These are phyloP conservation scores for Labeo rohita DNA, from an alignment of 2,113 vertebrate species.

Conservation along the genomic window DNA sequence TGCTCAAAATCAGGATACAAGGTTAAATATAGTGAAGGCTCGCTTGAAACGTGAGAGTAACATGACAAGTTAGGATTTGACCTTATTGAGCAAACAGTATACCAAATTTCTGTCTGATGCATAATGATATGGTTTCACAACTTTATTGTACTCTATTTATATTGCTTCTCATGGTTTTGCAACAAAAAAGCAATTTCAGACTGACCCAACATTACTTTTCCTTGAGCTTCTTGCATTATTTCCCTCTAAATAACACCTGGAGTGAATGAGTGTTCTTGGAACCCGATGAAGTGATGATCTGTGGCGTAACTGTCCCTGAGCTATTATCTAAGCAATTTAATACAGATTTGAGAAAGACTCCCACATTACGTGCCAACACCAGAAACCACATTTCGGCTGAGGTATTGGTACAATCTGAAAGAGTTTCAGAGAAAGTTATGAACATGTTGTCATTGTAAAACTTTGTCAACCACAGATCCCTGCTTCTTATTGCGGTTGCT, in stretches of 20 bases:
- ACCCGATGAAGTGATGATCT: constrained; percentile 3
- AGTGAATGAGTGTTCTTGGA: not conserved
- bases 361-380: not conserved
- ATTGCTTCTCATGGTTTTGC: not conserved
- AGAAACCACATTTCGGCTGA: constrained; percentile 10
- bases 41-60: not conserved
- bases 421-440: not conserved
- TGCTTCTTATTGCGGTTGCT: constrained; percentile 22
- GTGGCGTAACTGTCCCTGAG: constrained; percentile 1
- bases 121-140: not conserved
- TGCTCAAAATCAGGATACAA: constrained; percentile 30
- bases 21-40: constrained; percentile 26
- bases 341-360: constrained; percentile 24
- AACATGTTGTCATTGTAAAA: not conserved
- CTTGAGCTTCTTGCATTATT: not conserved
- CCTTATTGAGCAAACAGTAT: not conserved
- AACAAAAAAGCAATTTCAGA: not conserved
- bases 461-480: not conserved
- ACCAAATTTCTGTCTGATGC: not conserved
- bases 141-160: not conserved
- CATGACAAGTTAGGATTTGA: constrained; percentile 13
- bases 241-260: constrained; percentile 21
- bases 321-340: constrained; percentile 30
- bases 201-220: not conserved
- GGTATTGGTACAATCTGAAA: not conserved